Base-by-base conservation (phyloP, 2,888 invertebrate species). In the Teinopalpus imperialis region DNA sequence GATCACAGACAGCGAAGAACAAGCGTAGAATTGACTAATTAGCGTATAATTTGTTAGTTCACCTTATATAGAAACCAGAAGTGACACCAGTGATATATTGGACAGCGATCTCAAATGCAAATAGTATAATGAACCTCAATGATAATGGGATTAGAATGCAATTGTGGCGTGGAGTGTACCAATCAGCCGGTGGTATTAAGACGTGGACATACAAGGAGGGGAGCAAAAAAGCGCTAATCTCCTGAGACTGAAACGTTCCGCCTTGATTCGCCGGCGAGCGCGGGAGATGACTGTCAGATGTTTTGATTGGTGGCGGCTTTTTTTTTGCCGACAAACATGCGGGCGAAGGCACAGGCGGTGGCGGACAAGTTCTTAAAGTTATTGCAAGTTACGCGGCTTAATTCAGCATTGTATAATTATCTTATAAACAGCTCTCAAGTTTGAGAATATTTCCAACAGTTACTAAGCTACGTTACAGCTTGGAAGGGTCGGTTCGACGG, bases 201-300 rank as follows among this genome's bases (percentile, higher is more conserved):
- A 37, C 34, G 31, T 31, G 36, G 30, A 31, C 24, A 24, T 24
- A 32, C 16, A 13, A 26, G 32, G 42, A 26, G 16, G 37, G 16
- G 13, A 34, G 44, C 37, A 39, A 45, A 45, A 45, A 39, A 37
- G 45, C 45, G 45, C 45, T 45, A 45, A 45, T 45, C 45, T 31
- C 18, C 16, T 48, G 44, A 54, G 56, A 54, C 47, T 46, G 52
- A 51, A 50, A 41, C 49, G 53, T 51, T 50, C 49, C 52, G 52
- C 49, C 43, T 32, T 35, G 47, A 42, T 39, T 40, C 43, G 51
- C 37, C 43, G 32, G 41, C 36, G 37, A 37, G 50, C 31, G 34
- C 27, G 31, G 31, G 23, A 31, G 51, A 51, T 54, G 49, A 52
- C 39, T 50, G 55, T 57, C 57, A 52, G 54, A 47, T 51, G 54